phyloP scores from a whole-genome alignment of 2,888 invertebrate genomes.

The Tenthredo mesomela region DNA sequence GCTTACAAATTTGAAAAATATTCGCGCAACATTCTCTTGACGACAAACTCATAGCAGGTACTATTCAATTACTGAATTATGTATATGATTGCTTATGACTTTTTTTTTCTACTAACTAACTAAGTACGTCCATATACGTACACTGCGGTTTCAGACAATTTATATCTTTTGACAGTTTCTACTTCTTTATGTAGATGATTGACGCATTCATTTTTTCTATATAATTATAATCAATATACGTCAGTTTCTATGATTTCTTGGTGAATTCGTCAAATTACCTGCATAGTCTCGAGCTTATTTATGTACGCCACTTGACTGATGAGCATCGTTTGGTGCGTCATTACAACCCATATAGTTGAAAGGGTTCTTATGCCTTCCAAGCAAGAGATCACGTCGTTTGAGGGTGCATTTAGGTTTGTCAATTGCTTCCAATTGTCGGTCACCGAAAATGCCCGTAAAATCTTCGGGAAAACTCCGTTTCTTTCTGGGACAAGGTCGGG shows the following conservation, averaged over 20 bases:
- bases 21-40: background rate
- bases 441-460: constrained; percentile 46
- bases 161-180: background rate
- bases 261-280: constrained; percentile 39
- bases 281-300: constrained; percentile 51
- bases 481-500: constrained; percentile 37
- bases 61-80: constrained; percentile 17
- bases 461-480: constrained; percentile 30
- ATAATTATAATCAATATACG: background rate
- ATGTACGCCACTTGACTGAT: constrained; percentile 54
- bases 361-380: constrained; percentile 56
- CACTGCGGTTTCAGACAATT: background rate
- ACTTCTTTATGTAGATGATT: background rate
- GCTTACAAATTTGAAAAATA: constrained; percentile 33
- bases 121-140: background rate
- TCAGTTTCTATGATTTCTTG: background rate
- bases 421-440: constrained; percentile 54
- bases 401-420: constrained; percentile 51
- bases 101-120: background rate
- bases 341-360: constrained; percentile 56
- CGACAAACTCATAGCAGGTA: background rate
- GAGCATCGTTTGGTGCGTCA: constrained; percentile 58
- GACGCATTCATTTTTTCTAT: background rate
- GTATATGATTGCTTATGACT: background rate
- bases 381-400: constrained; percentile 55